Base-by-base conservation (phyloP, 2,888 invertebrate species). In the Cordilura impudica region DNA sequence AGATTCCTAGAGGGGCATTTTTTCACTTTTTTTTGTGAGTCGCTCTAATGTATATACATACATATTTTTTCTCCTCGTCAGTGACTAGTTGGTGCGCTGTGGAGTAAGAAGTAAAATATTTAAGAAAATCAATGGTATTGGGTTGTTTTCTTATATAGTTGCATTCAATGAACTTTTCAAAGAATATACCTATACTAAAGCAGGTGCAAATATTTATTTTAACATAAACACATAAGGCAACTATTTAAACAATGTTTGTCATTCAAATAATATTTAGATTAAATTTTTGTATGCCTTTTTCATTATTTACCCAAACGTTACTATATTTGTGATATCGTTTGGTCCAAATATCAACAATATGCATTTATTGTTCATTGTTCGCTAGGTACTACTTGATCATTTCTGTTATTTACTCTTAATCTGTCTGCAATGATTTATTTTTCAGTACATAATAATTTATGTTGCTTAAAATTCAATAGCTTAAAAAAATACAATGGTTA, bases 111-210 rank as follows among this genome's bases (percentile, higher is more conserved):
- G 35, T n/a, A n/a, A 39, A 39, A 39, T 39, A 31, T 12, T 10
- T 31, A 39, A 39, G 12, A 4, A 39, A 39, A 39, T 4, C 35
- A 39, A 39, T 29, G 51, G 31, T 10, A 58, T 39, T 56, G 29
- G 39, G 47, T 58, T 58, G 49, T 73, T 49, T 16, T 18, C 35
- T 16, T 49, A 56, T 18, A 56, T 8, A 47, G 31, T 58, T 19
- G 21, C 6, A 26, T 56, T 26, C 51, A 65, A 58, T 72, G 58
- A 73, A 73, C 73, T 74, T 74, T 74, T 21, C 43, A 60, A 43
- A 66, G 43, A 73, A 60, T 31, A 60, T 21, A 23, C 19, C 47
- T 21, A 45, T 21, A 54, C 43, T 23, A 61, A 45, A 72, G 16
- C 53, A 51, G 53, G 60, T 31, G 54, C 61, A 18, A 56, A 54